phyloP scores from a whole-genome alignment of 2,888 invertebrate genomes.

The Agonum fuliginosum region DNA sequence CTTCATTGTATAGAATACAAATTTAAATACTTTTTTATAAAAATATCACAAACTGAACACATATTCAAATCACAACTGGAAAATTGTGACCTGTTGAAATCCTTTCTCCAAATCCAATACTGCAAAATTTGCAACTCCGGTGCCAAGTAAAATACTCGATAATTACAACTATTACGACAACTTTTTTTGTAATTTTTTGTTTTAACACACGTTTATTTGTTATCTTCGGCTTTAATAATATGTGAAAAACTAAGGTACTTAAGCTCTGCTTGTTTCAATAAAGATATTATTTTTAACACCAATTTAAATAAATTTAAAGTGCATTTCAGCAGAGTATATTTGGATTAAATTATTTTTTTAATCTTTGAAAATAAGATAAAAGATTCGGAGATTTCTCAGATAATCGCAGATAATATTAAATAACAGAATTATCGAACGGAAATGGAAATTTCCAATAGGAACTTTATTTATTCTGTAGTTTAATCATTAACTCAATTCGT shows the following conservation, averaged over 20 bases:
- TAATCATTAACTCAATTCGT: not conserved
- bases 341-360: not conserved
- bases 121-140: not conserved
- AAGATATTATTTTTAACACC: not conserved
- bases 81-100: not conserved
- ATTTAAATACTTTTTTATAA: conserved; percentile 1
- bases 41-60: conserved; percentile 49
- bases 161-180: conserved; percentile 14
- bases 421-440: conserved; percentile 14
- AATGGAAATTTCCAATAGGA: conserved; percentile 40
- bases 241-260: not conserved
- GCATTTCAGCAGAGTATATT: too few relatives aligned
- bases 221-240: conserved; percentile 17
- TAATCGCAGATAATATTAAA: conserved; percentile 1
- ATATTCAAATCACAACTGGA: not conserved
- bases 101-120: conserved; percentile 4
- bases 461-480: conserved; percentile 43
- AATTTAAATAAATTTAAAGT: too few relatives aligned
- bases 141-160: conserved; percentile 48
- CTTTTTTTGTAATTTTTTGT: not conserved
- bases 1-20: not conserved
- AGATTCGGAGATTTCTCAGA: not conserved
- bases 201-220: conserved; percentile 25
- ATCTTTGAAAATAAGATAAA: not conserved
- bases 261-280: not conserved